Conservation (phyloP, 1,140 invertebrate species). For the Teleopsis dalmanni region DNA sequence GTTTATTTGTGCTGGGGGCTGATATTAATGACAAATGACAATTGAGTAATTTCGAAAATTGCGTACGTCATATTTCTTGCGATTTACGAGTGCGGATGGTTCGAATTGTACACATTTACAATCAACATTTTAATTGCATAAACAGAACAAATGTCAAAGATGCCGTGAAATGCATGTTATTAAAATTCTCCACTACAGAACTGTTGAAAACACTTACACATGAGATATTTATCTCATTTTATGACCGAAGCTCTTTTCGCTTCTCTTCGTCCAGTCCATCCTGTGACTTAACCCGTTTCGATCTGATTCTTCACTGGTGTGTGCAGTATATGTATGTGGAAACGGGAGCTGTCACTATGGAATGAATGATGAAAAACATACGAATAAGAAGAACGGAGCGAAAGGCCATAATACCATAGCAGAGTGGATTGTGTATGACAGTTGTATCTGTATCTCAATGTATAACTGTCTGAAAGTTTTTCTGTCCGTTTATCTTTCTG, state of each 20-base stretch:
- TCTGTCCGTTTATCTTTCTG: too few species aligned
- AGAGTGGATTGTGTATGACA: too few species aligned
- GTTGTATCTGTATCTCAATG: too few species aligned
- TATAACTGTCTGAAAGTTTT: too few species aligned
- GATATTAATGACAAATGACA: conserved; percentile 29
- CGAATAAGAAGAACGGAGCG: not conserved
- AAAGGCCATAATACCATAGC: not conserved
- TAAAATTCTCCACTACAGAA: not conserved
- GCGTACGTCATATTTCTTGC: conserved; percentile 18
- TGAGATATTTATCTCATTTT: conserved; percentile 16
- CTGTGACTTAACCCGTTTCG: too few species aligned
- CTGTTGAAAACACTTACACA: conserved; percentile 12
- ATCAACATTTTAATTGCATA: not conserved
- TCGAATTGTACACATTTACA: not conserved
- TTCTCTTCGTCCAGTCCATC: too few species aligned
- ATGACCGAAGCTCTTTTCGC: too few species aligned
- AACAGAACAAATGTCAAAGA: conserved; percentile 1
- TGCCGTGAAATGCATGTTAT: not conserved
- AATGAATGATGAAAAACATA: not conserved
- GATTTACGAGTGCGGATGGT: conserved; percentile 1
- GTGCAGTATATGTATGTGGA: not conserved
- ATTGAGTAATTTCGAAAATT: conserved; percentile 25
- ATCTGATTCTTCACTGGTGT: not conserved
- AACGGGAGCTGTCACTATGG: not conserved
- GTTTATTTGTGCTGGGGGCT: too few species aligned